Evolutionary conservation across 2,888 invertebrate genomes (phyloP), one percentile per base, ranked within the genome.

Genomic region (Scaptomyza reducta): DNA sequence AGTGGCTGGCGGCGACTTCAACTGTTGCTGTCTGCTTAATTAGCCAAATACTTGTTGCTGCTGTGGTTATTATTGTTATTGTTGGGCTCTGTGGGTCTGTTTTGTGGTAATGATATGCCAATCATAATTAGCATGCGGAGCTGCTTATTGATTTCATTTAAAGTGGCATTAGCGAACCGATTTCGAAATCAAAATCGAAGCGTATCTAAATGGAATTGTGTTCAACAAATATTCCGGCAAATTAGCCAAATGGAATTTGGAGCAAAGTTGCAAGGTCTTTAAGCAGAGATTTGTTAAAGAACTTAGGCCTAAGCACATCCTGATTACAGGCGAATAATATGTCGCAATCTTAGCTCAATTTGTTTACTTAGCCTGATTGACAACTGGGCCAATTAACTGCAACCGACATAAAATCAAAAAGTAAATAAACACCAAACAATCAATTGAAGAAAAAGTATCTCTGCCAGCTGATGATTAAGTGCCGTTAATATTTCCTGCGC

Each of bases 61-160:
- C 14, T 16, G 59, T 18, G 25, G 40, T 31, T 16, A 6, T 42
- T 18, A 5, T 31, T 18, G 1, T 31, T 27, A 22, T 44, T 22
- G 13, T 55, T 25, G 16, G 67, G 54, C 65, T 44, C 55, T n/a
- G 1, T 35, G n/a, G 35, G 66, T 57, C 61, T 70, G 33, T 67
- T 62, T 65, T 62, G 73, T 63, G 73, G 67, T 83, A 87, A 85
- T 87, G 83, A 82, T 87, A 87, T 82, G 84, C 79, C 86, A 87
- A 77, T 87, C 86, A 77, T 75, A 82, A 74, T 85, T 74, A 82
- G 78, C 79, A 70, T 78, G 81, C 68, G 67, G 61, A 63, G 61
- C 54, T 40, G 51, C 70, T 84, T 62, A 82, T 78, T 84, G 85
- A 74, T 58, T 87, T 74, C 85, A 60, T 84, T 87, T 85, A 87